Evolutionary conservation across 2,113 vertebrate genomes (phyloP).

Genomic region (Oxygymnocypris stewartii): DNA sequence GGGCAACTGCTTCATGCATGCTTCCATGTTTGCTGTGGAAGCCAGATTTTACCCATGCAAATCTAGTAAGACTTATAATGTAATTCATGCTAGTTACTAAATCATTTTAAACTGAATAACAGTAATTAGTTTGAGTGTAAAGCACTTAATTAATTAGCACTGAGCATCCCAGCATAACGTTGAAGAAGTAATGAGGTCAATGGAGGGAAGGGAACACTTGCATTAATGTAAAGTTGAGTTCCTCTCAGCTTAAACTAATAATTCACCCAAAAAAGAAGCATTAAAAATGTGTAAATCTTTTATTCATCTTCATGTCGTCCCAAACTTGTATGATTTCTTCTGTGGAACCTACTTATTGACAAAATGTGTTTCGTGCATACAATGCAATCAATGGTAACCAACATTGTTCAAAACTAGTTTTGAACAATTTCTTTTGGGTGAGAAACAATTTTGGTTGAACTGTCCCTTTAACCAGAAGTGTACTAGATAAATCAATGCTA

Average conservation of each 20-base stretch:
- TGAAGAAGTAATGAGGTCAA: neutral
- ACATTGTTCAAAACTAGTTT: too few species aligned
- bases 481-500: neutral
- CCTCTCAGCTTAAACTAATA: neutral
- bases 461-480: neutral
- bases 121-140: neutral
- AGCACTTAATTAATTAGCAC: neutral
- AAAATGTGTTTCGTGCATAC: neutral
- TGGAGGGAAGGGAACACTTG: too few species aligned
- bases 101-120: neutral
- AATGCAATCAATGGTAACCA: neutral
- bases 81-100: neutral
- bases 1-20: neutral
- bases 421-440: neutral
- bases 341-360: neutral
- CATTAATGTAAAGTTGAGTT: neutral
- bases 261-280: neutral
- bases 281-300: too few species aligned
- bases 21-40: neutral
- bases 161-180: neutral
- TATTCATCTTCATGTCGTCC: neutral
- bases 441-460: neutral
- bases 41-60: neutral
- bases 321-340: neutral
- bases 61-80: neutral